Base-by-base conservation (phyloP, 2,888 invertebrate species). In the Cantharis nigra region DNA sequence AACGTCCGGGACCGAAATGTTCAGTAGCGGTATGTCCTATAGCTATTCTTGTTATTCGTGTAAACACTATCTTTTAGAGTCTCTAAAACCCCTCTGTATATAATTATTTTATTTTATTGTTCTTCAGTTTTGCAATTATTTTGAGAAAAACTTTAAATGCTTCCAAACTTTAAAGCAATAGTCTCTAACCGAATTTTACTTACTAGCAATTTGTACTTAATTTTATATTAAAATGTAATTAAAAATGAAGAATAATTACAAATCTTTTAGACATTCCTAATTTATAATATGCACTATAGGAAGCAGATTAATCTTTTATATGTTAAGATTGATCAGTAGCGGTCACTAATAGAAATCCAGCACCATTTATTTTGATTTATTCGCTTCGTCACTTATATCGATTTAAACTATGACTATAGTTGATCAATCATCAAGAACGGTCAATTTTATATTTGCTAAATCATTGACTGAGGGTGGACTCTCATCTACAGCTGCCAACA, bases 341-440 rank as follows among this genome's bases (percentile, higher is more conserved):
- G 79, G 80, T 81, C 82, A 81, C 82, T 85, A 85, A 85, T 85
- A 85, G 85, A 85, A 84, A 85, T 84, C 83, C 83, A 81, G 83
- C 81, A 83, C 83, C 83, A 82, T 85, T 85, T 83, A 83, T 82
- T 83, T 81, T 76, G 72, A 78, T 80, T 84, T 78, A 75, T 76
- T 84, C 82, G 85, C 85, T 81, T 83, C 84, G 85, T 85, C 85
- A 85, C 82, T 84, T 84, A 81, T 80, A 82, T 78, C 82, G 80
- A 83, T 84, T 83, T 74, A 74, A 79, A 77, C 81, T 83, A 83
- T 84, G 83, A 83, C 84, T 84, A 85, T 84, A 84, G 83, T 82
- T 85, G 83, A 84, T 83, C 85, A 85, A 84, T 85, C 85, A 83
- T 82, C 84, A 81, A 81, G 75, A 83, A 81, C 82, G 80, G 79